phyloP scores from a whole-genome alignment of 2,797 vertebrate genomes.

The Poeciliopsis gracilis region DNA sequence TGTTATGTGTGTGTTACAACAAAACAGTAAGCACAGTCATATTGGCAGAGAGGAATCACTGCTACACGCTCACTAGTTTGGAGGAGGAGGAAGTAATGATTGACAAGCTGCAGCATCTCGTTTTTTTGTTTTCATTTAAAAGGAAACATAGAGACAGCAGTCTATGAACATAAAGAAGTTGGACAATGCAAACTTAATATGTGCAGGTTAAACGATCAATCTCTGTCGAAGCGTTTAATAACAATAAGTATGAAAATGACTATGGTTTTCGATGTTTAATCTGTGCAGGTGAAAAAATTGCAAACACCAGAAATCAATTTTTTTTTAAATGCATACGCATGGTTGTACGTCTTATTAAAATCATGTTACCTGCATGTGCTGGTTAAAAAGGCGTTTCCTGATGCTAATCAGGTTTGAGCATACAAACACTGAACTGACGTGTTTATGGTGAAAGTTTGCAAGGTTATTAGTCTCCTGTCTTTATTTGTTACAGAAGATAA shows the following conservation, averaged over 20 bases:
- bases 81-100: no score
- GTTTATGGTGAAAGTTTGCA: conserved; percentile 59
- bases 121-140: neutral
- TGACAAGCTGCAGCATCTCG: no score
- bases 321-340: neutral
- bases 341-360: neutral
- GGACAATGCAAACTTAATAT: neutral
- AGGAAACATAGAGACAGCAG: neutral
- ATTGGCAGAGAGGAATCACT: no score
- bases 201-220: neutral
- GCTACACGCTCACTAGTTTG: no score
- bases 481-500: conserved; percentile 77
- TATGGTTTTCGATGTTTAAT: neutral
- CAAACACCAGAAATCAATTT: neutral
- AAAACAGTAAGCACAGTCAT: no score
- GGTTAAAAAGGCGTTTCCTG: neutral
- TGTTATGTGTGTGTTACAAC: no score
- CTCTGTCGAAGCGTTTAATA: neutral
- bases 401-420: conserved; percentile 14
- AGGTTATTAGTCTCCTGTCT: conserved; percentile 86
- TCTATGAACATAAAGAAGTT: neutral
- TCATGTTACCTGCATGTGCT: conserved; percentile 12
- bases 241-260: neutral
- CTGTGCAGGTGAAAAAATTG: neutral
- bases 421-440: conserved; percentile 3